Evolutionary conservation across 1,140 invertebrate genomes (phyloP).

Genomic region (Drosophila ananassae): DNA sequence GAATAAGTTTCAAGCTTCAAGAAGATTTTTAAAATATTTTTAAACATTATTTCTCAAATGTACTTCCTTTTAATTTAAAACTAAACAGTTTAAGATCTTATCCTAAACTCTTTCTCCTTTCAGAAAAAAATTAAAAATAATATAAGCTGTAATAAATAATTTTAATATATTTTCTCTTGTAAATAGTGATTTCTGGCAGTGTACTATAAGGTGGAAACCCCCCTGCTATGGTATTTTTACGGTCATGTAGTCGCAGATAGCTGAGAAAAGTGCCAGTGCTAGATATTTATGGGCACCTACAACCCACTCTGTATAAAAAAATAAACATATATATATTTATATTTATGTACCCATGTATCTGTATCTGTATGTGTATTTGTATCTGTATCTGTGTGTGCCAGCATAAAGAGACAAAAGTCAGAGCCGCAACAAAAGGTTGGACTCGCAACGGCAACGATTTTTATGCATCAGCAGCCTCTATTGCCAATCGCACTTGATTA

Average conservation of each 20-base stretch:
- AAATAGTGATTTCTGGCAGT: background rate
- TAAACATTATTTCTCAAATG: too few species aligned
- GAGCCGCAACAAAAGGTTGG: conserved; percentile 29
- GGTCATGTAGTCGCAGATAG: conserved; percentile 55
- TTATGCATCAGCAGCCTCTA: conserved; percentile 56
- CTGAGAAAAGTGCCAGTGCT: background rate
- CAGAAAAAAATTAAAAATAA: too few species aligned
- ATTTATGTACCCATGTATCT: background rate
- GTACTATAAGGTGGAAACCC: background rate
- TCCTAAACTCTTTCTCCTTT: too few species aligned
- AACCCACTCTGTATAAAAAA: background rate
- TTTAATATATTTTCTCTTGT: background rate
- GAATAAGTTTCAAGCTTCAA: too few species aligned
- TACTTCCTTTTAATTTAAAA: too few species aligned
- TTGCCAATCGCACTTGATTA: conserved; percentile 78
- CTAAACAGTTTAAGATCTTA: too few species aligned
- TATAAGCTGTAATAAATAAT: background rate
- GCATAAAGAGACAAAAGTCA: conserved; percentile 44
- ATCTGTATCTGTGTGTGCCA: background rate
- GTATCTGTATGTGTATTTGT: background rate
- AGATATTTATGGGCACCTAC: conserved; percentile 71
- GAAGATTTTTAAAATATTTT: too few species aligned
- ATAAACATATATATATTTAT: background rate
- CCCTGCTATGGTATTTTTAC: conserved; percentile 53
- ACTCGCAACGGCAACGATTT: conserved; percentile 40